phyloP scores from a whole-genome alignment of 1,140 invertebrate genomes.

The Drosophila pandora region DNA sequence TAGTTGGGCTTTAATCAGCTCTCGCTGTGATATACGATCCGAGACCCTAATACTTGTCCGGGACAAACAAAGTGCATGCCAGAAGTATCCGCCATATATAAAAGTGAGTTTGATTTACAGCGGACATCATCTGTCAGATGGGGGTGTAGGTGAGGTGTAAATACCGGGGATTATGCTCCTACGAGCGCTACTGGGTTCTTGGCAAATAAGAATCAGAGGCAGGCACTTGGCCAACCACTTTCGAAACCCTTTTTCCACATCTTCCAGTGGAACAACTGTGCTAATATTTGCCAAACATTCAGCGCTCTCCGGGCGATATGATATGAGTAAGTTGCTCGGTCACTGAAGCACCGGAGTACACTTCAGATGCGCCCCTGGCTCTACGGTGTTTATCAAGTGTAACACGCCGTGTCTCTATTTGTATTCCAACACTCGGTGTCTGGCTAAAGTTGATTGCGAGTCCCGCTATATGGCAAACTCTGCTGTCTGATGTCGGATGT shows the following conservation, averaged over 20 bases:
- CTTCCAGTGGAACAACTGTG: conserved; percentile 40
- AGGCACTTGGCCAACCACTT: conserved; percentile 27
- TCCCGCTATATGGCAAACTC: conserved; percentile 25
- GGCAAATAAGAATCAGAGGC: conserved; percentile 44
- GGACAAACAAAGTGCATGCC: conserved; percentile 13
- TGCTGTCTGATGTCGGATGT: not conserved
- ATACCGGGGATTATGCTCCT: conserved; percentile 70
- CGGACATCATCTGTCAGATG: conserved; percentile 28
- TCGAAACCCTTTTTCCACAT: conserved; percentile 21
- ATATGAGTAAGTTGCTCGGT: conserved; percentile 23
- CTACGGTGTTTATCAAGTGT: conserved; percentile 70
- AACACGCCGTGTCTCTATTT: conserved; percentile 70
- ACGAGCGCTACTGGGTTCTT: conserved; percentile 43
- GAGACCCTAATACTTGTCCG: conserved; percentile 10
- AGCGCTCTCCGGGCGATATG: conserved; percentile 17
- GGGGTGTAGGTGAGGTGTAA: conserved; percentile 57
- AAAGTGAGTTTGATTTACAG: conserved; percentile 49
- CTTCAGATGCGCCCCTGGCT: conserved; percentile 1
- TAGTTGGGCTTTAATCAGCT: not conserved
- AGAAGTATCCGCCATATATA: conserved; percentile 25
- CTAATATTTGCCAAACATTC: conserved; percentile 69
- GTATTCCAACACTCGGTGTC: conserved; percentile 66
- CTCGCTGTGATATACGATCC: conserved; percentile 1
- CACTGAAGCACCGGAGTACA: not conserved
- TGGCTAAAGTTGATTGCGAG: conserved; percentile 55